Conservation (phyloP, 2,797 vertebrate genomes). For the Hozukius guyotensis region DNA sequence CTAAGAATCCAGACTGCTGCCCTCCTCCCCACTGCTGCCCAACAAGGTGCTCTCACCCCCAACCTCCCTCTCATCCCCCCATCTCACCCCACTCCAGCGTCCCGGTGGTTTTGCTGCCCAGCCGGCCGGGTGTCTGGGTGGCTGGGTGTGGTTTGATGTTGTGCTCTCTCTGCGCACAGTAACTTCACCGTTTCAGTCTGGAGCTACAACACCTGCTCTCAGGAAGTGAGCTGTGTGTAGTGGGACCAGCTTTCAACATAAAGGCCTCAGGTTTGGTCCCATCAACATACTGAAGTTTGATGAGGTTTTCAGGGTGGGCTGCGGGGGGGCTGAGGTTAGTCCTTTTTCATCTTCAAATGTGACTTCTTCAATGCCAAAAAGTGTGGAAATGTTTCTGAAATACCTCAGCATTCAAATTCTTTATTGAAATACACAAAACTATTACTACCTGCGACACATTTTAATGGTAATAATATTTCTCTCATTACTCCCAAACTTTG, state of each 20-base stretch:
- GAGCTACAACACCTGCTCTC: slow-evolving; percentile 43
- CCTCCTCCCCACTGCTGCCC: slow-evolving; percentile 46
- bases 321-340: not conserved
- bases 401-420: not conserved
- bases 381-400: not conserved
- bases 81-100: not conserved
- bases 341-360: not conserved
- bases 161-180: not conserved
- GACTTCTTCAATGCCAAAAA: not conserved
- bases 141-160: slow-evolving; percentile 32
- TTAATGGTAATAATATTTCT: not conserved
- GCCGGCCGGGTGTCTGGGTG: slow-evolving; percentile 31
- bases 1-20: slow-evolving; percentile 75
- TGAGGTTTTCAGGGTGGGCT: not conserved
- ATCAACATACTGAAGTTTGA: not conserved
- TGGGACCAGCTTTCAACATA: not conserved
- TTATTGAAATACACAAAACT: not conserved
- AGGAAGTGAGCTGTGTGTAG: slow-evolving; percentile 14
- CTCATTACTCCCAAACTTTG: not conserved
- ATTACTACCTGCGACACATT: not conserved
- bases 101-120: slow-evolving; percentile 25
- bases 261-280: not conserved
- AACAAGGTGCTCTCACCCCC: slow-evolving; percentile 60
- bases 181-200: slow-evolving; percentile 11
- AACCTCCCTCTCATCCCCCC: slow-evolving; percentile 6